These are phyloP conservation scores for Hemicrepidius hirtus DNA, from an alignment of 2,888 invertebrate genomes.

Conservation along the genomic window DNA sequence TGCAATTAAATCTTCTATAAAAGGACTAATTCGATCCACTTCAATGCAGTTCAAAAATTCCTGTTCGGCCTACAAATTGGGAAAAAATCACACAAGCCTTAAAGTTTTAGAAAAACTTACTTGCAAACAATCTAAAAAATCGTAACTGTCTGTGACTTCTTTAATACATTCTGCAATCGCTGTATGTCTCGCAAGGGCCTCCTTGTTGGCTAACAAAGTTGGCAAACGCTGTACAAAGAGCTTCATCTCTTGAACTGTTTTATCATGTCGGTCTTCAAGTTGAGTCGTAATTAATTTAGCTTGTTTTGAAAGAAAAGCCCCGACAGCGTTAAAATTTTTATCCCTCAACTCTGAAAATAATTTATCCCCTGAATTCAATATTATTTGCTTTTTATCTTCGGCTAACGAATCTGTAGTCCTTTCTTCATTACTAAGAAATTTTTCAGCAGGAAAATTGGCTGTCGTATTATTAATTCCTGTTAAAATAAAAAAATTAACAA, in stretches of 20 bases:
- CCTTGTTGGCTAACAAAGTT: slow-evolving; percentile 89
- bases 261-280: slow-evolving; percentile 90
- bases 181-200: slow-evolving; percentile 90
- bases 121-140: slow-evolving; percentile 69
- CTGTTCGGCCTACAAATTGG: slow-evolving; percentile 84
- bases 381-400: slow-evolving; percentile 82
- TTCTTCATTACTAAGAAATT: slow-evolving; percentile 83
- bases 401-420: slow-evolving; percentile 75
- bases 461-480: slow-evolving; percentile 85
- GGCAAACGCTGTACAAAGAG: slow-evolving; percentile 93
- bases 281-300: slow-evolving; percentile 91
- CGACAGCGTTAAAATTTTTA: slow-evolving; percentile 92
- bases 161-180: slow-evolving; percentile 96
- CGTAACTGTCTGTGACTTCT: slow-evolving; percentile 78
- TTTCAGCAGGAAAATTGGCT: slow-evolving; percentile 89
- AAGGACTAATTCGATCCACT: slow-evolving; percentile 90
- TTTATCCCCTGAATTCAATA: slow-evolving; percentile 92
- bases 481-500: neutral
- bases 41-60: slow-evolving; percentile 94
- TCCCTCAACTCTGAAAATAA: slow-evolving; percentile 93
- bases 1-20: slow-evolving; percentile 94
- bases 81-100: neutral
- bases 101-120: slow-evolving; percentile 51
- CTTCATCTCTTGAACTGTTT: slow-evolving; percentile 96
- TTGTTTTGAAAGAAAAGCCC: slow-evolving; percentile 88